phyloP scores from a whole-genome alignment of 2,888 invertebrate genomes.

The Brachynemurus nebulosus region DNA sequence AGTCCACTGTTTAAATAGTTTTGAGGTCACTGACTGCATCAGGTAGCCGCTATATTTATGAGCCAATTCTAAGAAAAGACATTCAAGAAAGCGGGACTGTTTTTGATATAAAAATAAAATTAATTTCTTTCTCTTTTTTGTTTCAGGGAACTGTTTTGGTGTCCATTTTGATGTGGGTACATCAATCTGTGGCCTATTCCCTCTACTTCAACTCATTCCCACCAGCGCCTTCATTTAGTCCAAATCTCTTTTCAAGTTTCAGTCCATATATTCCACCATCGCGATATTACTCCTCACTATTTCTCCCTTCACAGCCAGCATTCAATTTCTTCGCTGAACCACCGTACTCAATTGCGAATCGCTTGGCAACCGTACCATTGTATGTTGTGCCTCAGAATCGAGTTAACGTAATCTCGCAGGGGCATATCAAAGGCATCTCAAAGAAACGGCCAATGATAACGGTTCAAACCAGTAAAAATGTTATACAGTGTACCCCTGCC shows the following conservation, averaged over 20 bases:
- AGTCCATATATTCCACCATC: neutral
- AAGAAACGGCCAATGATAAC: conserved; percentile 28
- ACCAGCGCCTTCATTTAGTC: too few species aligned
- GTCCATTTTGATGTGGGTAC: neutral
- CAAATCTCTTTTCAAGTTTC: neutral
- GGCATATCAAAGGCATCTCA: conserved; percentile 28
- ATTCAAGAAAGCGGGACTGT: too few species aligned
- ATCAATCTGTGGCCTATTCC: neutral
- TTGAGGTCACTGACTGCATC: too few species aligned
- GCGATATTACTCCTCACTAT: neutral
- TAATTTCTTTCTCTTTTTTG: neutral
- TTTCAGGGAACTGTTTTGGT: neutral
- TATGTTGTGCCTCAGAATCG: conserved; percentile 26
- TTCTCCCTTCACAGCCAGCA: too few species aligned
- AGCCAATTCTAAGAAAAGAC: too few species aligned
- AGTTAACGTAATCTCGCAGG: conserved; percentile 27
- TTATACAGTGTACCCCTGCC: conserved; percentile 30
- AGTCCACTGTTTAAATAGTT: too few species aligned
- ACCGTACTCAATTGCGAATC: neutral
- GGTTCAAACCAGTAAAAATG: conserved; percentile 25
- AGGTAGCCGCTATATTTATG: too few species aligned
- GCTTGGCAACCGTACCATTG: conserved; percentile 29
- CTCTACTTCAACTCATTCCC: neutral
- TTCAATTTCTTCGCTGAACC: conserved; percentile 1
- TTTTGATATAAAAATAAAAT: too few species aligned